Conservation (phyloP, 1,140 invertebrate species). For the Leguminivora glycinivorella region DNA sequence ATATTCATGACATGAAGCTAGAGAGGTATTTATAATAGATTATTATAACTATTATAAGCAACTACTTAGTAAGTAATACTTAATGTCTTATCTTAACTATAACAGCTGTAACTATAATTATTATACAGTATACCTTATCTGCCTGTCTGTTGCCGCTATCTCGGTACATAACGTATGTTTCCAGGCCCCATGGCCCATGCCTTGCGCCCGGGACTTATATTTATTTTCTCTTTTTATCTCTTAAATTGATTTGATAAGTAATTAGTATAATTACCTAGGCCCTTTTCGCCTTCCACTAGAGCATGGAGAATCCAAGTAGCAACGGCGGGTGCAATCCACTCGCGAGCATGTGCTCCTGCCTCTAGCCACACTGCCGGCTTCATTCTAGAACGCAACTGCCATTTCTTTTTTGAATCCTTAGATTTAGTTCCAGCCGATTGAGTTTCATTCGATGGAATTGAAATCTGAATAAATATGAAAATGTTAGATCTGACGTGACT, state of each 20-base stretch:
- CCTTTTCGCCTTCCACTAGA: constrained; percentile 83
- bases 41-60: no score
- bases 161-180: no score
- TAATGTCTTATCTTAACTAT: no score
- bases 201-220: no score
- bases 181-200: no score
- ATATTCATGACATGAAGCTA: no score
- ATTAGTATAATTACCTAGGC: constrained; percentile 63
- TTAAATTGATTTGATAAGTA: neutral
- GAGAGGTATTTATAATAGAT: no score
- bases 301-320: constrained; percentile 88
- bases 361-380: constrained; percentile 84
- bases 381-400: constrained; percentile 66
- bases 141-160: no score
- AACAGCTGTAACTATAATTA: no score
- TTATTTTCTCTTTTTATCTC: neutral
- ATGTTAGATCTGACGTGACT: constrained; percentile 9
- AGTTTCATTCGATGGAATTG: constrained; percentile 53
- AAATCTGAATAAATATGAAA: constrained; percentile 48
- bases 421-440: constrained; percentile 34
- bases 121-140: no score
- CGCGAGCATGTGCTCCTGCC: constrained; percentile 87
- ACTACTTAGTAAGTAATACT: no score
- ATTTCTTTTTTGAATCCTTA: constrained; percentile 65
- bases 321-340: constrained; percentile 92